A percentile compares a stretch with the other conserved stretches of the same genome.
Evolutionary conservation across 2,797 vertebrate genomes (phyloP).

Genomic region (Champsocephalus gunnari): DNA sequence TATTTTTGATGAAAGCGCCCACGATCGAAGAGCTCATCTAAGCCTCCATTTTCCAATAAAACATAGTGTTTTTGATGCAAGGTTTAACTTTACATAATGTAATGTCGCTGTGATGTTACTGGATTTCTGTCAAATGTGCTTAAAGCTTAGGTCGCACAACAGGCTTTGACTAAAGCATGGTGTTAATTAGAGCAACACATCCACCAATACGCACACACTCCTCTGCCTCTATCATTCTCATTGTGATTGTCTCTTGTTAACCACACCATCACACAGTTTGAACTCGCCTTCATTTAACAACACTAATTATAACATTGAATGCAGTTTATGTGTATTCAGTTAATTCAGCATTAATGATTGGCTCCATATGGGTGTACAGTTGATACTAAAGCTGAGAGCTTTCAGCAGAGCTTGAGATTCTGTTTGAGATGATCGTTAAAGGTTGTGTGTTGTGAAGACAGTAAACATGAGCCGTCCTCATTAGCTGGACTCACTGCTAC

Average conservation of each 20-base stretch:
- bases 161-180: constrained; percentile 7
- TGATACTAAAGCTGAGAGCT: background rate
- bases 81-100: background rate
- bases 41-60: background rate
- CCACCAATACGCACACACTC: background rate
- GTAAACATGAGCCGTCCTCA: constrained; percentile 32
- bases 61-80: background rate
- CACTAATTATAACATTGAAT: background rate
- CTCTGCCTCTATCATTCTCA: background rate
- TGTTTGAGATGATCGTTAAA: constrained; percentile 18
- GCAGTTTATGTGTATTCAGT: background rate
- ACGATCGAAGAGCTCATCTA: background rate
- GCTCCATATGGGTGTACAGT: background rate
- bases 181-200: constrained; percentile 5
- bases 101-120: background rate
- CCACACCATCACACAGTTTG: background rate
- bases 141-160: background rate
- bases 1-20: background rate
- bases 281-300: background rate
- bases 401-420: background rate
- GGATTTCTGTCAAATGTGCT: background rate
- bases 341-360: no score
- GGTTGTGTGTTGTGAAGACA: constrained; percentile 25
- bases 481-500: constrained; percentile 31
- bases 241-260: background rate